Evolutionary conservation across 2,888 invertebrate species (phyloP).

Genomic region (Drosophila mimica): DNA sequence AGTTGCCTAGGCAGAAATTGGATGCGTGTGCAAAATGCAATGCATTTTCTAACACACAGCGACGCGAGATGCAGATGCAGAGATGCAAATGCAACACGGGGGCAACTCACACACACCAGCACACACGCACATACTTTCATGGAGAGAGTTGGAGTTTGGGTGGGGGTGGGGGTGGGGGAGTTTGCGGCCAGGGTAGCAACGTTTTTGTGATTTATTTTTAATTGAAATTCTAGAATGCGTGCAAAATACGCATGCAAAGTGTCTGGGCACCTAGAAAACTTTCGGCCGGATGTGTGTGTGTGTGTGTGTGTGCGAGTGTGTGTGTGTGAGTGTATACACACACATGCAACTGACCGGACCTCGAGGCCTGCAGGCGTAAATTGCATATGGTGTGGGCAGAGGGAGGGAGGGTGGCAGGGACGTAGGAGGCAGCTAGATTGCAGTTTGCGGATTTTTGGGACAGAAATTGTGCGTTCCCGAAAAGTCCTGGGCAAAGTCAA

Average conservation of each 20-base stretch:
- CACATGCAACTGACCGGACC: conserved; percentile 46
- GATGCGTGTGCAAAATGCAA: conserved; percentile 80
- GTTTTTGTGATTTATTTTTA: conserved; percentile 85
- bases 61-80: conserved; percentile 78
- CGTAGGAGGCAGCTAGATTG: conserved; percentile 20
- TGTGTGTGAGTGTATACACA: conserved; percentile 5
- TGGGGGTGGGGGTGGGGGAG: conserved; percentile 7
- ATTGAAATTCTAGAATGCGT: conserved; percentile 85
- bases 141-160: background rate
- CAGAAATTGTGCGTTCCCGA: conserved; percentile 65
- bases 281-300: conserved; percentile 53
- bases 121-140: conserved; percentile 8
- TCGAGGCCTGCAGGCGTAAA: conserved; percentile 78
- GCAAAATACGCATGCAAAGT: conserved; percentile 83
- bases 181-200: conserved; percentile 63
- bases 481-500: conserved; percentile 74
- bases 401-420: conserved; percentile 4
- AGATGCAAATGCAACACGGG: conserved; percentile 59
- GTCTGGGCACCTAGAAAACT: conserved; percentile 81
- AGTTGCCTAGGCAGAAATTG: conserved; percentile 68
- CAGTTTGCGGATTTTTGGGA: conserved; percentile 45
- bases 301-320: background rate
- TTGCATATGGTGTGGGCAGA: conserved; percentile 69
- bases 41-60: conserved; percentile 75
- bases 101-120: conserved; percentile 22